Evolutionary conservation across 2,797 vertebrate genomes (phyloP).

Genomic region (Lithobates pipiens): DNA sequence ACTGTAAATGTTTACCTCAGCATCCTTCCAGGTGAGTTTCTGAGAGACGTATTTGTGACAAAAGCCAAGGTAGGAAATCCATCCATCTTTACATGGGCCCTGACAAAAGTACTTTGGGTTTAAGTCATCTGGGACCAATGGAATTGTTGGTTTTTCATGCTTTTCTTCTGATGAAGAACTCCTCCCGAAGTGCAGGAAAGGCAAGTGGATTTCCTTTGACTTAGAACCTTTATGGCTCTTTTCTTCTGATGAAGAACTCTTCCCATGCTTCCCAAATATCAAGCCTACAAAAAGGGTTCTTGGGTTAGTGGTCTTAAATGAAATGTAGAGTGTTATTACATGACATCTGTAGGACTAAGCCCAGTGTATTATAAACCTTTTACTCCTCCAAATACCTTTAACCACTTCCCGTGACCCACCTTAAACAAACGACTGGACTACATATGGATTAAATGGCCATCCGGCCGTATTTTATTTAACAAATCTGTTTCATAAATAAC

Average conservation of each 20-base stretch:
- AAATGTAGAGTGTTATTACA: not conserved
- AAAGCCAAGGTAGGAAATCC: not conserved
- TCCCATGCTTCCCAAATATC: not conserved
- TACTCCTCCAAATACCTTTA: too few species aligned
- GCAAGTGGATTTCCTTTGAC: not conserved
- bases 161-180: not conserved
- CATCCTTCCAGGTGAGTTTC: slow-evolving; percentile 12
- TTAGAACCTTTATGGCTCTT: not conserved
- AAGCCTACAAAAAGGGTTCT: not conserved
- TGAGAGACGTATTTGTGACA: not conserved
- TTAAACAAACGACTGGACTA: too few species aligned
- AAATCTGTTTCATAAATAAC: too few species aligned
- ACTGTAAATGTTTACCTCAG: not conserved
- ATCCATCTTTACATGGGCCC: slow-evolving; percentile 16
- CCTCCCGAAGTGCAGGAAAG: not conserved
- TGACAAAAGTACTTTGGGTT: not conserved
- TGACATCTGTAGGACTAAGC: too few species aligned
- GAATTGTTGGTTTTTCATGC: not conserved
- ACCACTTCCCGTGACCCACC: too few species aligned
- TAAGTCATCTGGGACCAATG: not conserved
- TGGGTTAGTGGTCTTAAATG: not conserved
- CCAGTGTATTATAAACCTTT: too few species aligned
- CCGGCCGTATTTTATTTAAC: too few species aligned
- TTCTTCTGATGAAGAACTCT: too few species aligned
- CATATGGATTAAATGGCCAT: too few species aligned